phyloP scores from a whole-genome alignment of 2,113 vertebrate genomes.

The Larimichthys polyactis region DNA sequence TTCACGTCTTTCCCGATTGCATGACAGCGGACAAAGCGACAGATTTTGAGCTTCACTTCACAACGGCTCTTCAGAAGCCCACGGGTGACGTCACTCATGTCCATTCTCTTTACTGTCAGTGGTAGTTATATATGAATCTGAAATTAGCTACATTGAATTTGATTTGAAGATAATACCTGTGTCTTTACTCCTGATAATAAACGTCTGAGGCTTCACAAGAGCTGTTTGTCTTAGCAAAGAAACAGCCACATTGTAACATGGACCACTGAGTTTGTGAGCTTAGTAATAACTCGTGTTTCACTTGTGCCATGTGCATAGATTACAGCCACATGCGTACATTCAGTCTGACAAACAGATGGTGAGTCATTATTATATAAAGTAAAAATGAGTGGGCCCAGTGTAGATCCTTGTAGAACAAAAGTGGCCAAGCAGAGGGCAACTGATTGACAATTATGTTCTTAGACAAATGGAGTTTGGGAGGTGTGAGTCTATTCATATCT shows the following conservation, averaged over 20 bases:
- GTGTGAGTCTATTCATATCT: constrained; percentile 7
- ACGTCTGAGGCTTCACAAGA: not conserved
- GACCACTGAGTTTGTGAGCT: not conserved
- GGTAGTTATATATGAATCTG: not conserved
- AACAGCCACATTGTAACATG: not conserved
- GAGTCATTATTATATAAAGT: constrained; percentile 75
- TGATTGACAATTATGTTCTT: constrained; percentile 54
- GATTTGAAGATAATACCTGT: not conserved
- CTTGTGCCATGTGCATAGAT: not conserved
- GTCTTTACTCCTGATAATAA: not conserved
- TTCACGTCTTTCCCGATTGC: too few species aligned
- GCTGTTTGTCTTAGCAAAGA: not conserved
- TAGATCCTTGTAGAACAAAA: constrained; percentile 53
- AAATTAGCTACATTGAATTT: not conserved
- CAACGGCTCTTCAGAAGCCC: too few species aligned
- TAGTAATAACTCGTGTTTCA: constrained; percentile 2
- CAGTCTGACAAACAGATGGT: constrained; percentile 53
- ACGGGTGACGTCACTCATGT: too few species aligned
- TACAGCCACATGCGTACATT: constrained; percentile 39
- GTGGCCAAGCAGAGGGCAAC: constrained; percentile 46
- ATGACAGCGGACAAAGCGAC: too few species aligned
- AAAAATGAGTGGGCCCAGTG: constrained; percentile 67
- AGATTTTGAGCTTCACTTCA: too few species aligned
- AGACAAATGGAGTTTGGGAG: constrained; percentile 38
- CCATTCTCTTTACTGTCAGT: too few species aligned